Evolutionary conservation across 2,113 vertebrate genomes (phyloP).

Genomic region (Neolamprologus caudopunctatus): DNA sequence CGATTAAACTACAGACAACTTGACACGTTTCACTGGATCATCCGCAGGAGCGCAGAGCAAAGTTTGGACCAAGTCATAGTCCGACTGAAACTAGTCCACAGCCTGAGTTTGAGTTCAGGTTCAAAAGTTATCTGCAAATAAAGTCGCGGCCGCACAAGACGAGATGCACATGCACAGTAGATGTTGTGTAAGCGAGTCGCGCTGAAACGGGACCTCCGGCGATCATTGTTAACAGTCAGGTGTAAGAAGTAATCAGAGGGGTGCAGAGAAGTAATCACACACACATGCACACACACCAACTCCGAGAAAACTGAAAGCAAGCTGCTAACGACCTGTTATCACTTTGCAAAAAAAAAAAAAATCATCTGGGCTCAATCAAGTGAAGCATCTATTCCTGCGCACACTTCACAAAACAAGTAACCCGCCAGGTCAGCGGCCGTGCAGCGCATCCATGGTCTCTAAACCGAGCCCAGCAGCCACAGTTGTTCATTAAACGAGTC

Average conservation of each 20-base stretch:
- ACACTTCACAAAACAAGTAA: not conserved
- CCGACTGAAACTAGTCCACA: not conserved
- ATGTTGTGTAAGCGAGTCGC: not conserved
- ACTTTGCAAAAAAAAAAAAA: not conserved
- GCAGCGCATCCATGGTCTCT: not conserved
- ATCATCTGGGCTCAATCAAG: not conserved
- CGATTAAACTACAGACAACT: not conserved
- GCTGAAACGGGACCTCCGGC: constrained; percentile 19
- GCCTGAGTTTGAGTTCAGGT: not conserved
- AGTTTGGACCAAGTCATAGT: constrained; percentile 47
- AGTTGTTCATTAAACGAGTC: not conserved
- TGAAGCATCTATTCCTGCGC: not conserved
- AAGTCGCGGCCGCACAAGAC: constrained; percentile 16
- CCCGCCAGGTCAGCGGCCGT: not conserved
- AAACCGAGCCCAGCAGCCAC: not conserved
- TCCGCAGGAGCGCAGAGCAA: not conserved
- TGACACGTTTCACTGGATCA: not conserved
- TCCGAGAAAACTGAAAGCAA: not conserved
- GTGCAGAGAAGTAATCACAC: not conserved
- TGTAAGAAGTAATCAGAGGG: not conserved
- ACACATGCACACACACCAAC: not conserved
- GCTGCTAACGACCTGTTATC: not conserved
- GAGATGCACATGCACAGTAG: not conserved
- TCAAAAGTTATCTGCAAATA: constrained; percentile 51
- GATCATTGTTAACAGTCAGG: constrained; percentile 44